These are phyloP conservation scores for Ageneiosus marmoratus DNA, from an alignment of 2,113 vertebrate species.

Conservation along the genomic window DNA sequence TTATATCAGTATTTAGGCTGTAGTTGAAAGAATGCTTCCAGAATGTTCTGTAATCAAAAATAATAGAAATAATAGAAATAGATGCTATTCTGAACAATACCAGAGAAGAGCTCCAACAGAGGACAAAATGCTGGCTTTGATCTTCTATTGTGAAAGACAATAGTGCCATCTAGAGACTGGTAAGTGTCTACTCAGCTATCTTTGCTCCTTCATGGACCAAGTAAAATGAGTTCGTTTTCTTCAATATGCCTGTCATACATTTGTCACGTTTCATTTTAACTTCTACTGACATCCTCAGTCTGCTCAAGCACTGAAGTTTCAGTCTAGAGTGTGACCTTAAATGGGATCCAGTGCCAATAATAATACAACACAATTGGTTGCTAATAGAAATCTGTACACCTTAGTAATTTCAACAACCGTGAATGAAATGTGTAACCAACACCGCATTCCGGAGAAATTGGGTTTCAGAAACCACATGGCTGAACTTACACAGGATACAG, in stretches of 20 bases:
- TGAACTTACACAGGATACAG: neutral
- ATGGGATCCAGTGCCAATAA: neutral
- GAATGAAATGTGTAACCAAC: neutral
- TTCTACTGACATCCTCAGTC: too few species aligned
- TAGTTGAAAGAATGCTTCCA: neutral
- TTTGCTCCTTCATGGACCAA: neutral
- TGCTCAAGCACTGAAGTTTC: too few species aligned
- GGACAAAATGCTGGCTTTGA: neutral
- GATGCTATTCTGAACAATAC: neutral
- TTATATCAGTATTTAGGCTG: neutral
- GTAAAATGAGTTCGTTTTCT: neutral
- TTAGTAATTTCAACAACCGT: neutral
- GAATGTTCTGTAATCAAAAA: too few species aligned
- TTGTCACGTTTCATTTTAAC: neutral
- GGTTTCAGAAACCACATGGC: neutral
- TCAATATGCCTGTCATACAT: neutral
- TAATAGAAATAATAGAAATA: too few species aligned
- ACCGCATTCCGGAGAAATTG: neutral
- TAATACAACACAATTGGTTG: neutral
- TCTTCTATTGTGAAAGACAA: constrained; percentile 24
- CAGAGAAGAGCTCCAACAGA: neutral
- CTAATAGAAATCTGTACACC: neutral
- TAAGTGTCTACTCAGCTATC: neutral
- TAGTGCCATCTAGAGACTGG: constrained; percentile 71
- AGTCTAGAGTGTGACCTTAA: too few species aligned